A percentile compares a stretch with the other conserved stretches of the same genome.
These are phyloP conservation scores for Molossus alvarezi DNA, from an alignment of 2,797 vertebrate genomes.

Conservation along the genomic window DNA sequence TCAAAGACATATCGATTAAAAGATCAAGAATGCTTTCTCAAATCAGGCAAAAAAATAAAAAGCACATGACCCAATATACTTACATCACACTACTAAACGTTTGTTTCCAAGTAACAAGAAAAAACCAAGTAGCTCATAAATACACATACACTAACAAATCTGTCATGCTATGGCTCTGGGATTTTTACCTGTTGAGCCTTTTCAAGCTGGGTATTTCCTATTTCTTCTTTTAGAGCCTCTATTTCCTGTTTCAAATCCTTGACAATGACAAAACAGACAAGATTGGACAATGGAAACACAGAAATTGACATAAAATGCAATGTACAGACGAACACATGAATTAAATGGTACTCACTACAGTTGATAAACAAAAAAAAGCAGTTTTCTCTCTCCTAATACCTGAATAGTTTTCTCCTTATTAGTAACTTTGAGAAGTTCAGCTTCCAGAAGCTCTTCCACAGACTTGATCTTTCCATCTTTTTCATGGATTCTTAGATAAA, in stretches of 20 bases:
- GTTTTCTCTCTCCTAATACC: conserved; percentile 88
- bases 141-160: conserved; percentile 82
- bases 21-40: conserved; percentile 58
- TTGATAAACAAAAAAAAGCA: conserved; percentile 62
- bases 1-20: conserved; percentile 54
- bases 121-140: conserved; percentile 69
- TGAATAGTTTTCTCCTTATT: conserved; percentile 92
- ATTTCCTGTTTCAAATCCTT: conserved; percentile 96
- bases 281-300: conserved; percentile 92
- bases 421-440: conserved; percentile 92
- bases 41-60: conserved; percentile 64
- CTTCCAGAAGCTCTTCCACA: conserved; percentile 93
- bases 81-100: conserved; percentile 64
- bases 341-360: conserved; percentile 84
- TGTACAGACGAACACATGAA: conserved; percentile 85
- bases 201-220: conserved; percentile 94
- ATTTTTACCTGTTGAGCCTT: conserved; percentile 93
- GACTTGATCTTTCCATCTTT: conserved; percentile 95
- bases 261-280: conserved; percentile 92
- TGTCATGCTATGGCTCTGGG: conserved; percentile 87
- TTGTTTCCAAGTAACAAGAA: conserved; percentile 63
- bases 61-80: conserved; percentile 61
- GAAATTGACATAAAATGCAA: conserved; percentile 85
- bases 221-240: conserved; percentile 94
- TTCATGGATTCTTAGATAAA: conserved; percentile 93